Conservation (phyloP, 2,113 vertebrate genomes). For the Indicator indicator region DNA sequence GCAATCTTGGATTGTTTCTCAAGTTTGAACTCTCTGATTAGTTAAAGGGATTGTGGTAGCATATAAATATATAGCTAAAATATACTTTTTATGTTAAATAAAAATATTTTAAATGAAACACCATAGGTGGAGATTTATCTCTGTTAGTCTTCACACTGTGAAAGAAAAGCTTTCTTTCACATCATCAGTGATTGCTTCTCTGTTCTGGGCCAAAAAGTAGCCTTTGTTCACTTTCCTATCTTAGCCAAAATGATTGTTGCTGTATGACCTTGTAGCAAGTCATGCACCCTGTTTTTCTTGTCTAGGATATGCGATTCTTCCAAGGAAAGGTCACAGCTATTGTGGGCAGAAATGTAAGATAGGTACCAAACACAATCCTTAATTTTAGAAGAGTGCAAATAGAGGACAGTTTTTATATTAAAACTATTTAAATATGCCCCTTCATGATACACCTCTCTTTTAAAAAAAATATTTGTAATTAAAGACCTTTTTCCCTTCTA, state of each 20-base stretch:
- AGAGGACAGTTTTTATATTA: neutral
- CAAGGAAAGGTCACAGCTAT: neutral
- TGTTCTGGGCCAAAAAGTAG: conserved; percentile 12
- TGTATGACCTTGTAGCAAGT: neutral
- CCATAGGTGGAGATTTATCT: neutral
- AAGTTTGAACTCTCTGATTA: neutral
- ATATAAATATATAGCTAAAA: neutral
- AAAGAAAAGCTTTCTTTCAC: neutral
- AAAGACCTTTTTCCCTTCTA: neutral
- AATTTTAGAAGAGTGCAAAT: neutral
- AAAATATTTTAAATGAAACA: neutral
- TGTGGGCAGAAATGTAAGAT: neutral
- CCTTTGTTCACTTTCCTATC: neutral
- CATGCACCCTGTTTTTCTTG: neutral
- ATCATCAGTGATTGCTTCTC: neutral
- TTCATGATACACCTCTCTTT: neutral
- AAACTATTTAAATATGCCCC: neutral
- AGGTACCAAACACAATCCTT: neutral
- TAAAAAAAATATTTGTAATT: neutral
- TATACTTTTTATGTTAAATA: neutral
- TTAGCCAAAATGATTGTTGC: neutral
- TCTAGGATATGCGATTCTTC: neutral
- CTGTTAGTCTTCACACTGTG: neutral
- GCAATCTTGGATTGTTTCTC: neutral
- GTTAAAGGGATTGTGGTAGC: neutral